Percentiles rank a stretch among this genome's conserved stretches.
phyloP scores from a whole-genome alignment of 2,888 invertebrate species.

The Cyclophora albipunctata region DNA sequence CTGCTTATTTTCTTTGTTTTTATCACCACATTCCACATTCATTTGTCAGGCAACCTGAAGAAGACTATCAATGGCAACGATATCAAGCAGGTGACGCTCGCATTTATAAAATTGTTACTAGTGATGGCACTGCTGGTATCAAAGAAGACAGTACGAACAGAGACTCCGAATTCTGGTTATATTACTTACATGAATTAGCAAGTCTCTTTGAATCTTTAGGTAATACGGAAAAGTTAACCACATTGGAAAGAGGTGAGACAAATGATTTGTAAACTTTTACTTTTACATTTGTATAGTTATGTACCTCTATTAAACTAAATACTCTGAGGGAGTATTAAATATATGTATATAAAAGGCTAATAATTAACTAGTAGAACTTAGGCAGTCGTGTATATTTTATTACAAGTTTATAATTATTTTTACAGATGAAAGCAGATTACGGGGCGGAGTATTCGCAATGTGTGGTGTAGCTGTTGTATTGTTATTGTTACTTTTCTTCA shows the following conservation, averaged over 20 bases:
- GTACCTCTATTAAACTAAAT: too few species aligned
- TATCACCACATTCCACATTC: too few species aligned
- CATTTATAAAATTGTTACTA: conserved; percentile 57
- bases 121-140: conserved; percentile 11
- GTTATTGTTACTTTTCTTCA: conserved; percentile 63
- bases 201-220: conserved; percentile 31
- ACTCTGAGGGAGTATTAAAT: too few species aligned
- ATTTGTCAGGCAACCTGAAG: conserved; percentile 71
- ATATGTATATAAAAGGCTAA: too few species aligned
- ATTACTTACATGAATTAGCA: conserved; percentile 54
- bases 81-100: conserved; percentile 71
- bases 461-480: conserved; percentile 70
- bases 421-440: conserved; percentile 61
- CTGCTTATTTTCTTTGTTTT: too few species aligned
- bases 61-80: conserved; percentile 75
- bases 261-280: neutral
- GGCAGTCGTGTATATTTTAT: too few species aligned
- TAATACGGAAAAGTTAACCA: conserved; percentile 43
- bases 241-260: conserved; percentile 36
- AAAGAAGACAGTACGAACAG: conserved; percentile 26
- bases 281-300: too few species aligned
- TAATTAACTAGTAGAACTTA: too few species aligned
- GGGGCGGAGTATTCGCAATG: conserved; percentile 78
- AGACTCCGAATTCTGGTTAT: conserved; percentile 60
- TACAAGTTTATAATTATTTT: conserved; percentile 4